A percentile compares a stretch with the other conserved stretches of the same genome.
phyloP scores from a whole-genome alignment of 1,140 invertebrate species.

The Leptopilina clavipes region DNA sequence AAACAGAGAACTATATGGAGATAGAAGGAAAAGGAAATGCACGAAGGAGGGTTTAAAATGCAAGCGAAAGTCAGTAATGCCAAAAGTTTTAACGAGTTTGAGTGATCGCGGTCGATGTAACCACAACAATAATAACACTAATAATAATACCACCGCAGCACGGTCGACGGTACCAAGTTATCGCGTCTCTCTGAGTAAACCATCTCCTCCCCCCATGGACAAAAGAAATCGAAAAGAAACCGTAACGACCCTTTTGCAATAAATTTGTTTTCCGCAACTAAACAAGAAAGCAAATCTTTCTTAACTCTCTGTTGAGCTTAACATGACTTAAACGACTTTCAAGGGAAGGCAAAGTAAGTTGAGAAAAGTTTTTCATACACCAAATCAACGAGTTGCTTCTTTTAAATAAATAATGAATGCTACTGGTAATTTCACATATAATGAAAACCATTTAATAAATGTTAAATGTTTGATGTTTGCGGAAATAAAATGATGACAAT shows the following conservation, averaged over 20 bases:
- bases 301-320: slow-evolving; percentile 25
- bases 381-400: not conserved
- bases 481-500: too few species aligned
- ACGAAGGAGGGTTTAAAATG: slow-evolving; percentile 58
- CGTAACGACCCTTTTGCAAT: slow-evolving; percentile 21
- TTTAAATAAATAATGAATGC: slow-evolving; percentile 9
- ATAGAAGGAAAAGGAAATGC: slow-evolving; percentile 30
- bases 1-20: too few species aligned
- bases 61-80: slow-evolving; percentile 69
- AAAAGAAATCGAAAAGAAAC: slow-evolving; percentile 31
- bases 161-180: slow-evolving; percentile 64
- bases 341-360: not conserved
- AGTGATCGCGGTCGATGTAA: slow-evolving; percentile 72
- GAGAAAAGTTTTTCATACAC: not conserved
- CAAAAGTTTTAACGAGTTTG: slow-evolving; percentile 75
- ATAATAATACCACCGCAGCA: slow-evolving; percentile 61
- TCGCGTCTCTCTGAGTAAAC: slow-evolving; percentile 55
- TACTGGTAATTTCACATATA: too few species aligned
- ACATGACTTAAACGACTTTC: slow-evolving; percentile 30
- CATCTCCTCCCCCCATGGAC: not conserved
- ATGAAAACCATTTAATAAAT: too few species aligned
- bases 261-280: slow-evolving; percentile 23
- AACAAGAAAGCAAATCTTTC: slow-evolving; percentile 32
- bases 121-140: slow-evolving; percentile 71
- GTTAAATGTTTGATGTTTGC: too few species aligned